Evolutionary conservation across 1,140 invertebrate genomes (phyloP).

Genomic region (Rhagoletis pomonella): DNA sequence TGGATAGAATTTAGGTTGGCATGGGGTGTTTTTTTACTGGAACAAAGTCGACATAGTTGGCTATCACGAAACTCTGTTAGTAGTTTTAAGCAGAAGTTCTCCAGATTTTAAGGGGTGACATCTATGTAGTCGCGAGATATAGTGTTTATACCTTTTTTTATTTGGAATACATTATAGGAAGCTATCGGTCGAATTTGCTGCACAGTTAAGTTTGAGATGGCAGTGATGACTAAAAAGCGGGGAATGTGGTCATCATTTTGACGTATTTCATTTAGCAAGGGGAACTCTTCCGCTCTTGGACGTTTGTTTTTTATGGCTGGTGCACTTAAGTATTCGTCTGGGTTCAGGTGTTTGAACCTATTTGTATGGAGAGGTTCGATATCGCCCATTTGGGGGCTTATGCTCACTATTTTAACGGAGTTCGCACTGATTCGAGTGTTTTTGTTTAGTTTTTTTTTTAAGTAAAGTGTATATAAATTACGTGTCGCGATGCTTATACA

Average conservation of each 20-base stretch:
- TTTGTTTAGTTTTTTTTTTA: too few relatives aligned
- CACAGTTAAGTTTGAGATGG: neutral
- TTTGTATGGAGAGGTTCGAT: neutral
- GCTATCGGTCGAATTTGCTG: neutral
- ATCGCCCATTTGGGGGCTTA: neutral
- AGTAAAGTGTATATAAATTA: too few relatives aligned
- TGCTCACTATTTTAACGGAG: too few relatives aligned
- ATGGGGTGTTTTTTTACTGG: neutral
- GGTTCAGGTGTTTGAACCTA: constrained; percentile 13
- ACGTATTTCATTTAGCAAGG: neutral
- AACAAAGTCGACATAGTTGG: neutral
- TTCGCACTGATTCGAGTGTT: too few relatives aligned
- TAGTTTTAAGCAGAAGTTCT: constrained; percentile 21
- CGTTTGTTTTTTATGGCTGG: neutral
- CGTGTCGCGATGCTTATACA: too few relatives aligned
- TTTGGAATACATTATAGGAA: constrained; percentile 49
- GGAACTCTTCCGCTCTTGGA: neutral
- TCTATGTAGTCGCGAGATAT: neutral
- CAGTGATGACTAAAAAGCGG: neutral
- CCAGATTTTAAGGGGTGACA: constrained; percentile 1
- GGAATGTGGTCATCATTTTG: constrained; percentile 26
- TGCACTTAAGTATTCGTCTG: neutral
- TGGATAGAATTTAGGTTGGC: too few relatives aligned
- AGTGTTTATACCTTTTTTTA: constrained; percentile 34
- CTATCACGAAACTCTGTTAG: constrained; percentile 11